phyloP scores from a whole-genome alignment of 1,140 invertebrate species.

The Mercenaria mercenaria region DNA sequence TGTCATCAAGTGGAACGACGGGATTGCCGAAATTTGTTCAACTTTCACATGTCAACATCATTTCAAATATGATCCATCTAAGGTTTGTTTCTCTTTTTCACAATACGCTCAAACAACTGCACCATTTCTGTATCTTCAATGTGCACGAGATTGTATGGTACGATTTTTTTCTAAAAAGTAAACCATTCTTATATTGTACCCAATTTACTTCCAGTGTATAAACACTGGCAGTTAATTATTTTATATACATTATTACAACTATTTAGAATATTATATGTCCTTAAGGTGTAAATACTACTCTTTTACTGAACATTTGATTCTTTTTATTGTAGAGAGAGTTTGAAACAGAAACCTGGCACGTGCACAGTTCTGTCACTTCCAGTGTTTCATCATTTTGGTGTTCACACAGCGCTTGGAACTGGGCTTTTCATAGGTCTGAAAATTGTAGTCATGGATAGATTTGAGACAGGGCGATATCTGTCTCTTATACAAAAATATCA shows the following conservation, averaged over 20 bases:
- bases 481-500: conserved; percentile 89
- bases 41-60: conserved; percentile 81
- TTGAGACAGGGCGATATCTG: conserved; percentile 90
- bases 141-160: background rate
- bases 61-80: conserved; percentile 86
- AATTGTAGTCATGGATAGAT: conserved; percentile 91
- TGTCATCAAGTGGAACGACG: conserved; percentile 83
- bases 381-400: conserved; percentile 94
- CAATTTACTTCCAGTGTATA: no score
- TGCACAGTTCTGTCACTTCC: conserved; percentile 87
- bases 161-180: background rate
- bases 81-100: conserved; percentile 29
- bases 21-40: conserved; percentile 81
- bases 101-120: background rate
- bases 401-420: conserved; percentile 84
- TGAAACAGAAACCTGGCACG: background rate
- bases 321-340: conserved; percentile 3
- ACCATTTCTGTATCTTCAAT: background rate
- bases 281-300: no score
- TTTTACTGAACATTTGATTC: no score
- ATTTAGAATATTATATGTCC: no score
- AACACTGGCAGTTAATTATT: no score
- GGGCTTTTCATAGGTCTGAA: conserved; percentile 88
- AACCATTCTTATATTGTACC: no score
- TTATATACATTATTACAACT: no score